These are phyloP conservation scores for Mastigias papua DNA, from an alignment of 30 jellyfish, hydroid and myxozoan species.

Conservation along the genomic window DNA sequence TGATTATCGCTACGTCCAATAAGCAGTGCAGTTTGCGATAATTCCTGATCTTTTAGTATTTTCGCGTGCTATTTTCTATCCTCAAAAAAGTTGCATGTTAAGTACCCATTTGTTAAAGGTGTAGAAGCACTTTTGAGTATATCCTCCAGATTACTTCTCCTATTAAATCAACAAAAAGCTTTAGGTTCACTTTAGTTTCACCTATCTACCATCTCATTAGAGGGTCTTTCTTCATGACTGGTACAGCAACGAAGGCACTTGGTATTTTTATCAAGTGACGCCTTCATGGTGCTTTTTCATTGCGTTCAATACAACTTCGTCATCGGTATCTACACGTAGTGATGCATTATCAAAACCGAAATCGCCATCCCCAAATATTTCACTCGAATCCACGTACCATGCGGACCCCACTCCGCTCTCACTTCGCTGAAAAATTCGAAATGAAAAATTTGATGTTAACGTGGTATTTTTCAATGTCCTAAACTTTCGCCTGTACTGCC, in stretches of 20 bases:
- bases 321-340: background rate
- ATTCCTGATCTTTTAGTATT: too few species aligned
- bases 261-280: background rate
- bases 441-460: constrained; percentile 38
- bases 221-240: background rate
- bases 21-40: too few species aligned
- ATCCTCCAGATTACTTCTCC: too few species aligned
- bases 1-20: too few species aligned
- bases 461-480: constrained; percentile 58
- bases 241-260: background rate
- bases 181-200: too few species aligned
- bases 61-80: too few species aligned
- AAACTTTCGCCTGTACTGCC: constrained; percentile 39
- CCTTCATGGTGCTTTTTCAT: constrained; percentile 7
- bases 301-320: constrained; percentile 4
- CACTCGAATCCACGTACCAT: constrained; percentile 40
- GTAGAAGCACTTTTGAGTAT: too few species aligned
- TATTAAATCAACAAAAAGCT: too few species aligned
- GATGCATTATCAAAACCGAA: background rate
- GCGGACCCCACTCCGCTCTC: constrained; percentile 44
- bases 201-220: background rate
- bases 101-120: too few species aligned
- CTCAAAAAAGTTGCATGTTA: too few species aligned
- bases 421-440: constrained; percentile 33
- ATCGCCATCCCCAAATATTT: background rate